Base-by-base conservation (phyloP, 1,140 invertebrate genomes). In the Geopemphigus sp. region DNA sequence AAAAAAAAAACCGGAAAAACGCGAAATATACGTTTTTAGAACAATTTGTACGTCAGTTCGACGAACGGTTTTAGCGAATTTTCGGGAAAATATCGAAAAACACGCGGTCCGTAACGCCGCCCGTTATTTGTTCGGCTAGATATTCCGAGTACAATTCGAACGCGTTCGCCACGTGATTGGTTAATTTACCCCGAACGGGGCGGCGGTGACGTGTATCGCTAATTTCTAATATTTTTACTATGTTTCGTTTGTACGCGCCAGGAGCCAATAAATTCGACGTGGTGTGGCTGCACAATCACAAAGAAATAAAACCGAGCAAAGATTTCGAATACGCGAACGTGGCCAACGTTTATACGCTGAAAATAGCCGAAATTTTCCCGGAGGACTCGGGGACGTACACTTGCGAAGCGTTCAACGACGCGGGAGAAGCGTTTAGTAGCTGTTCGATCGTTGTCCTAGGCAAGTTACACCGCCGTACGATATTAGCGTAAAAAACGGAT, bases 341-440 rank as follows among this genome's bases (percentile, higher is more conserved):
- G 84, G 95, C 94, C 1, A 95, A 97, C 85, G 93, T 93, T 80
- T 94, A 96, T 86, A 95, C 94, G 84, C 86, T 98, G 81, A 89
- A 92, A 82, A 97, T 98, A 82, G 91, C 94, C 22, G 95, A 98
- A 85, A 95, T 98, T 84, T 97, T 96, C 90, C 95, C 95, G 8
- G 95, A 97, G 87, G 94, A 96, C 86, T 88, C 90, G 84, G 96
- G 96, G 64, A 94, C 93, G 39, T 98, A 98, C 87, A 97, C 95
- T 5, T 98, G 96, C 86, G 95, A 98, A 87, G 95, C 95, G 61
- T 97, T 97, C 87, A 97, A 97, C 87, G 94, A 97, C 86, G 91
- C 90, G 76, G 96, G 95, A 81, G 95, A 98, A 87, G 94, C 94
- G 76, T 96, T 95, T 88, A 95, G 94, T 85, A 93, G 93, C 83